Evolutionary conservation across 2,113 vertebrate genomes (phyloP).

Genomic region (Rattus norvegicus): DNA sequence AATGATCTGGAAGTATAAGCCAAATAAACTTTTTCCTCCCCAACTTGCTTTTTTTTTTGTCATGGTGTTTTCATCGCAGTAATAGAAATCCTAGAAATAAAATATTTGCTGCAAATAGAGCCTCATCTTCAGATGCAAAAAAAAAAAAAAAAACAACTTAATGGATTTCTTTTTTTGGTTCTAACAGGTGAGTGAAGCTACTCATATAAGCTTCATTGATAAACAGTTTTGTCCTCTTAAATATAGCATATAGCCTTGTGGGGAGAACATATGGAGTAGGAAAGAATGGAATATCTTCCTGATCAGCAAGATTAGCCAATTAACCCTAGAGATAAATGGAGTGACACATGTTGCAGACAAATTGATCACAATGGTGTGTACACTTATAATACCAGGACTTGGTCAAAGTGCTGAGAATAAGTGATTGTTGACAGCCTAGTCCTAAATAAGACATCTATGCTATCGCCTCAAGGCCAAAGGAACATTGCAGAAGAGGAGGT

Average conservation of each 20-base stretch:
- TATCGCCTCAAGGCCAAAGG: background rate
- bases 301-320: background rate
- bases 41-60: background rate
- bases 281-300: background rate
- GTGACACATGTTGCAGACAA: background rate
- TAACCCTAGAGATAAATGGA: background rate
- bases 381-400: background rate
- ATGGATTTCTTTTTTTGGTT: background rate
- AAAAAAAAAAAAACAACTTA: background rate
- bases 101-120: conserved; percentile 30
- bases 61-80: background rate
- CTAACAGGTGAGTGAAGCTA: background rate
- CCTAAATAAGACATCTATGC: too few relatives aligned
- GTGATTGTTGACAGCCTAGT: background rate
- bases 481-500: background rate
- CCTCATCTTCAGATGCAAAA: background rate
- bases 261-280: background rate
- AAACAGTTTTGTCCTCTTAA: background rate
- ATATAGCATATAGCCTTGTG: background rate
- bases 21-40: background rate
- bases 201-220: background rate
- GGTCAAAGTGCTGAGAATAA: background rate
- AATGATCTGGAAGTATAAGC: background rate
- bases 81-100: background rate
- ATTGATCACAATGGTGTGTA: background rate